These are phyloP conservation scores for Spinibarbus caldwelli DNA, from an alignment of 2,797 vertebrate genomes.

Conservation along the genomic window DNA sequence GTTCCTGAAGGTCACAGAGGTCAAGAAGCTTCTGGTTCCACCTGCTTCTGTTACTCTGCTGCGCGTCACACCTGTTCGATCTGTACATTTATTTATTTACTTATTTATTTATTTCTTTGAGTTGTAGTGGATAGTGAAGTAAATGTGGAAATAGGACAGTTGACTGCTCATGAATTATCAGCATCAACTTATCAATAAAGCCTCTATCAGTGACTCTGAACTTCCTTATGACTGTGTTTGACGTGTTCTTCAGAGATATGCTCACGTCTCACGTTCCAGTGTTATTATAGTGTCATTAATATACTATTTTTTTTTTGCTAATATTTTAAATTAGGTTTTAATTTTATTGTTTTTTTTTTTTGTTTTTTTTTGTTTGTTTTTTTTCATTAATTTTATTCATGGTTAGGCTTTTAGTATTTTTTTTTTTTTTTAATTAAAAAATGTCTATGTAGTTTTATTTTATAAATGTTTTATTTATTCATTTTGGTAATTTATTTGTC, in stretches of 20 bases:
- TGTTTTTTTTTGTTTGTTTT: too few species aligned
- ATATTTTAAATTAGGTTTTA: background rate
- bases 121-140: background rate
- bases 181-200: background rate
- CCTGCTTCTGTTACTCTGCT: conserved; percentile 19
- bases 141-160: background rate
- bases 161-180: background rate
- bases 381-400: background rate
- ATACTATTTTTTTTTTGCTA: background rate
- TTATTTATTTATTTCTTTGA: background rate
- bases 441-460: background rate
- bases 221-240: background rate
- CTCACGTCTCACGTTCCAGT: background rate
- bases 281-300: background rate
- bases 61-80: background rate
- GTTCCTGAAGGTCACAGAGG: conserved; percentile 36
- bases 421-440: background rate
- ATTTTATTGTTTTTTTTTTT: background rate
- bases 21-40: conserved; percentile 28
- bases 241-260: background rate
- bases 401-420: background rate
- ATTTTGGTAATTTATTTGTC: background rate
- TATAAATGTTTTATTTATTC: background rate
- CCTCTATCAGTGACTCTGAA: background rate
- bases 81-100: background rate